Evolutionary conservation across 2,797 vertebrate species (phyloP).

Genomic region (Chloroceryle inda): DNA sequence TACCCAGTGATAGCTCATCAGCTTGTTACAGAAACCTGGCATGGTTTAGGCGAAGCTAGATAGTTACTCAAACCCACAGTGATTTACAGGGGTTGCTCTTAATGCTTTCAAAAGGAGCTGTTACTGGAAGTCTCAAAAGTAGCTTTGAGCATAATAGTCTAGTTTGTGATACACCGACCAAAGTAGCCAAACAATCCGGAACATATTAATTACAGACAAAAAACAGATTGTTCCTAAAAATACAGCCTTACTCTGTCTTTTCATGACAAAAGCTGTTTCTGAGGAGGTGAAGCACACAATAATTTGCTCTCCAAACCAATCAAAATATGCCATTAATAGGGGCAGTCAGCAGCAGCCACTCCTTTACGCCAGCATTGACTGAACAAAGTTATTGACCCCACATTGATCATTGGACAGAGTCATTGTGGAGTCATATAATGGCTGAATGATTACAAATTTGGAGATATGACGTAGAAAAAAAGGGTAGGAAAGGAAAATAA

Average conservation of each 20-base stretch:
- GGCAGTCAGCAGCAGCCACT: neutral
- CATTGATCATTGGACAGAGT: conserved; percentile 19
- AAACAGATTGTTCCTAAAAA: conserved; percentile 67
- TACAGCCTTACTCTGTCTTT: conserved; percentile 39
- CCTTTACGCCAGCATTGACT: neutral
- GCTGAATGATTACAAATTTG: neutral
- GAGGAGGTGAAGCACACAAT: conserved; percentile 34
- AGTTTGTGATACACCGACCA: conserved; percentile 39
- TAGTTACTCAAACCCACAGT: conserved; percentile 13
- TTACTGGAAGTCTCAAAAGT: conserved; percentile 43
- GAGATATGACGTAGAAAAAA: neutral
- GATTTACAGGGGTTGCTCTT: conserved; percentile 44
- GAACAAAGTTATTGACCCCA: conserved; percentile 1
- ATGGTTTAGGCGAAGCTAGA: conserved; percentile 27
- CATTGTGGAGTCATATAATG: neutral
- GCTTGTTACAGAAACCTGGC: conserved; percentile 67
- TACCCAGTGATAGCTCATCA: conserved; percentile 54
- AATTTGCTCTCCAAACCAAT: neutral
- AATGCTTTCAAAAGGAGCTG: conserved; percentile 17
- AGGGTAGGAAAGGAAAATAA: neutral
- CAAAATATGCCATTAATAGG: neutral
- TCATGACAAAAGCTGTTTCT: conserved; percentile 24
- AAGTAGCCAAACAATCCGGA: conserved; percentile 59
- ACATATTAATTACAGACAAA: conserved; percentile 67
- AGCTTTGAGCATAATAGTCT: conserved; percentile 33